Evolutionary conservation across 2,797 vertebrate species (phyloP).

Genomic region (Mormyrus hasselquistii): DNA sequence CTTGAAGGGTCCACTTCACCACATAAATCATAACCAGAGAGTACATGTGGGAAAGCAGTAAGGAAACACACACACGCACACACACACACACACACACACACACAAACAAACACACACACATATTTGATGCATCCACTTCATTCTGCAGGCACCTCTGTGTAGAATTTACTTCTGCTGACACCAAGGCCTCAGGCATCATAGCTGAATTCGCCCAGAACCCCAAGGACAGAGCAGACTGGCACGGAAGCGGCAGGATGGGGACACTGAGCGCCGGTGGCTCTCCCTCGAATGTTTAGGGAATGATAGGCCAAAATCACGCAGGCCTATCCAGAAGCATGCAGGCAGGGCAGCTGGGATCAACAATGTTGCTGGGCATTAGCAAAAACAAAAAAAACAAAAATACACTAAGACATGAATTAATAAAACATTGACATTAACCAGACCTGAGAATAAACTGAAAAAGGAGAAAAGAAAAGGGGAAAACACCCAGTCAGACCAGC

Average conservation of each 20-base stretch:
- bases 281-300: background rate
- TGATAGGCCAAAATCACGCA: background rate
- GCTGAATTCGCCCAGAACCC: constrained; percentile 44
- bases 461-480: background rate
- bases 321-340: background rate
- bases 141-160: constrained; percentile 12
- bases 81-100: constrained; percentile 27
- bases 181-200: constrained; percentile 12
- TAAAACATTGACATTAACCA: background rate
- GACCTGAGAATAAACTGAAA: background rate
- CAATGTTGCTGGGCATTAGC: background rate
- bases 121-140: constrained; percentile 28
- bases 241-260: background rate
- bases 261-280: background rate
- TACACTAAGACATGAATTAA: background rate
- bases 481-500: background rate
- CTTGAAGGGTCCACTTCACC: background rate
- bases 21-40: background rate
- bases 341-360: background rate
- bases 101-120: constrained; percentile 29
- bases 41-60: background rate
- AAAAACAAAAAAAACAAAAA: background rate
- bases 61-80: constrained; percentile 18
- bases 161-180: constrained; percentile 22
- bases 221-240: constrained; percentile 35